A percentile compares a stretch with the other conserved stretches of the same genome.
Conservation (phyloP, 1,140 invertebrate genomes). For the Teleopsis dalmanni region DNA sequence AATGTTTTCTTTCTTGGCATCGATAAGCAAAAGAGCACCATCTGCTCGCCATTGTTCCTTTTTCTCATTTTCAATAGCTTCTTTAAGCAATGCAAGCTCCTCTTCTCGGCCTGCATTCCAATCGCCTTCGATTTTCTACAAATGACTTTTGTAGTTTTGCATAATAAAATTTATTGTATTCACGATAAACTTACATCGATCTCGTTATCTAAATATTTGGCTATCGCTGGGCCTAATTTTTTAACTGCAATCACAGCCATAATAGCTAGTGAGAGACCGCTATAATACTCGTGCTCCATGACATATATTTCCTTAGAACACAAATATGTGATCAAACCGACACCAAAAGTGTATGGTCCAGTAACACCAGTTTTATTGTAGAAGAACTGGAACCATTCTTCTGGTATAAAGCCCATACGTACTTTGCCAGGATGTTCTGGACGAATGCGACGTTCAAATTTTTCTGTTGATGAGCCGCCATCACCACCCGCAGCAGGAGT, state of each 20-base stretch:
- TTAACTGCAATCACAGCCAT: slow-evolving; percentile 61
- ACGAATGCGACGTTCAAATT: slow-evolving; percentile 63
- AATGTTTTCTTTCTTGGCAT: slow-evolving; percentile 86
- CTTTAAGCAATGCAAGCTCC: slow-evolving; percentile 48
- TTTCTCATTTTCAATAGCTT: slow-evolving; percentile 61
- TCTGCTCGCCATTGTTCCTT: slow-evolving; percentile 69
- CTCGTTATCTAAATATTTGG: slow-evolving; percentile 59
- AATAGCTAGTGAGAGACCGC: slow-evolving; percentile 63
- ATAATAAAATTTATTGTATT: slow-evolving; percentile 19
- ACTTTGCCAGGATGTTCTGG: slow-evolving; percentile 63
- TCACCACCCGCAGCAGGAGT: slow-evolving; percentile 25
- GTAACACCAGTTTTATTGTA: slow-evolving; percentile 91
- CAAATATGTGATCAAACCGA: slow-evolving; percentile 72
- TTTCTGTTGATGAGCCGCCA: slow-evolving; percentile 35
- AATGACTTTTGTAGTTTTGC: not conserved
- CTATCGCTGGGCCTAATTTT: slow-evolving; percentile 63
- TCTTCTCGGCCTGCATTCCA: slow-evolving; percentile 53
- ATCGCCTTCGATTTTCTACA: slow-evolving; percentile 50
- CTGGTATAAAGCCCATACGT: slow-evolving; percentile 81
- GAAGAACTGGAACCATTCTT: slow-evolving; percentile 90
- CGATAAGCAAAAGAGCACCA: slow-evolving; percentile 67
- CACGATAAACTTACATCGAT: slow-evolving; percentile 55
- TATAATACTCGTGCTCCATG: slow-evolving; percentile 85
- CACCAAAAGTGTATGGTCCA: slow-evolving; percentile 80
- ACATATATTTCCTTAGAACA: slow-evolving; percentile 89